Conservation (phyloP, 2,113 vertebrate genomes). For the Meles meles region DNA sequence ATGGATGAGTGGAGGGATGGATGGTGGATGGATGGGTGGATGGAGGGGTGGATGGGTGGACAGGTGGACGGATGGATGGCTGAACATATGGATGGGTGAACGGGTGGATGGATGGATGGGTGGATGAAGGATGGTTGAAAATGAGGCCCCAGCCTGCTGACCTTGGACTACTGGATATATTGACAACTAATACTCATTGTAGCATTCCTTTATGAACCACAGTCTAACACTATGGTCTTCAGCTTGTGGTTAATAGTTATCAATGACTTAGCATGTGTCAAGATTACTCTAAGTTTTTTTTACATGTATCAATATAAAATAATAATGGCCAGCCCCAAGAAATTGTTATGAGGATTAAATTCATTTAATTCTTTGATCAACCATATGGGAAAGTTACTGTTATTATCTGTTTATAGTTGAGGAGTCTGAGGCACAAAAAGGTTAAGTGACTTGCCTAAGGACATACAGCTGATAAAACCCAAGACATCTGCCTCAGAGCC, state of each 20-base stretch:
- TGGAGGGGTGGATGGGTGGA: fast-evolving
- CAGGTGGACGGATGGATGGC: too few relatives aligned
- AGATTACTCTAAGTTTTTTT: not conserved
- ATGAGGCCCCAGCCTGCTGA: not conserved
- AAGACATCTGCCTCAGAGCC: not conserved
- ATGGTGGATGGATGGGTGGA: not conserved
- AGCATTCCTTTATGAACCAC: not conserved
- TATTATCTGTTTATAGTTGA: not conserved
- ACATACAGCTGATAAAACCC: not conserved
- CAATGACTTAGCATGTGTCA: not conserved
- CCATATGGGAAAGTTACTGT: not conserved
- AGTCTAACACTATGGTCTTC: not conserved
- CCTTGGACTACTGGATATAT: not conserved
- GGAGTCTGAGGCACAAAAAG: not conserved
- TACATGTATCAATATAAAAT: not conserved
- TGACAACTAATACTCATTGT: not conserved
- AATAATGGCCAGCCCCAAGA: not conserved
- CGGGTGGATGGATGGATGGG: too few relatives aligned
- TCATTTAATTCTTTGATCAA: not conserved
- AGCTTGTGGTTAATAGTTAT: not conserved
- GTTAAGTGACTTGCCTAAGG: not conserved
- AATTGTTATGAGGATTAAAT: not conserved
- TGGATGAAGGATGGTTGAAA: not conserved
- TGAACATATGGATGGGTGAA: too few relatives aligned
- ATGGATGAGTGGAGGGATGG: not conserved